Conservation (phyloP, 2,113 vertebrate genomes). For the Solea solea region DNA sequence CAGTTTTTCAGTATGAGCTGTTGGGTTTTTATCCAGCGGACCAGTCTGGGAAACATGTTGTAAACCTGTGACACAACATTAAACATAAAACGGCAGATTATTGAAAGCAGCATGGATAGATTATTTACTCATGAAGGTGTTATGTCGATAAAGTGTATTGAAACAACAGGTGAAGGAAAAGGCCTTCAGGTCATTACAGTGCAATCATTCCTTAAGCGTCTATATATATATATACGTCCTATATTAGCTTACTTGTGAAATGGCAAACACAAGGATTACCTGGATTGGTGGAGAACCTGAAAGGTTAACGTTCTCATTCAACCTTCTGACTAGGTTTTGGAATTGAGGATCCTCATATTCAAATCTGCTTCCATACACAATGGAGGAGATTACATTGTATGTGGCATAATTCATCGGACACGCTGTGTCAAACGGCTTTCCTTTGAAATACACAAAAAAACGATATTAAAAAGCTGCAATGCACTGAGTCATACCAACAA, state of each 20-base stretch:
- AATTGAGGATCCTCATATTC: conserved; percentile 73
- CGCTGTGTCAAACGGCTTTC: conserved; percentile 69
- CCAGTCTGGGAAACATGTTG: conserved; percentile 74
- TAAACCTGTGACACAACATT: conserved; percentile 62
- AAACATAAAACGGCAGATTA: no score
- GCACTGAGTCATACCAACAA: no score
- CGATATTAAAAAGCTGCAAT: no score
- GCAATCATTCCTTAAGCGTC: no score
- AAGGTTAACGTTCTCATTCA: conserved; percentile 46
- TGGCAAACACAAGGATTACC: conserved; percentile 37
- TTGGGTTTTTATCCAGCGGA: conserved; percentile 50
- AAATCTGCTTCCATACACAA: conserved; percentile 80
- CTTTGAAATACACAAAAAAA: conserved; percentile 34
- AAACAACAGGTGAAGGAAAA: no score
- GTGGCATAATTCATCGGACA: conserved; percentile 63
- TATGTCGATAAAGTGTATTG: no score
- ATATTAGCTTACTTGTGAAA: no score
- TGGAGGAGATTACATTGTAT: conserved; percentile 77
- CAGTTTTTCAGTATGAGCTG: conserved; percentile 14
- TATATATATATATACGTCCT: no score
- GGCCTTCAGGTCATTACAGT: no score
- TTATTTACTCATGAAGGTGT: background rate
- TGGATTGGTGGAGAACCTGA: conserved; percentile 54
- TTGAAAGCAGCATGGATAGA: no score
- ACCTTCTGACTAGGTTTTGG: conserved; percentile 55